phyloP scores from a whole-genome alignment of 2,888 invertebrate genomes.

The Hoplodrina ambigua region DNA sequence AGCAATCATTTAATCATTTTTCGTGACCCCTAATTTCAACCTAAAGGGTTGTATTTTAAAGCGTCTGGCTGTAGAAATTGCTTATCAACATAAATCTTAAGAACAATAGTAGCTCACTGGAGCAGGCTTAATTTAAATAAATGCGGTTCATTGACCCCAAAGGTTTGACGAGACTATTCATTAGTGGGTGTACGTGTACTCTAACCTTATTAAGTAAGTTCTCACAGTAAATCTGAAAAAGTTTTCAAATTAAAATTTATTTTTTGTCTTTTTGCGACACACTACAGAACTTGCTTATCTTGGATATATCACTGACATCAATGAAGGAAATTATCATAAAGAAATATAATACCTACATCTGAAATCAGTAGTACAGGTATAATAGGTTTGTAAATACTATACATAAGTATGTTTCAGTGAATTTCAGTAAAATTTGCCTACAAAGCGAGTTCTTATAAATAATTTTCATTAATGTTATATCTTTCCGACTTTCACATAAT shows the following conservation, averaged over 20 bases:
- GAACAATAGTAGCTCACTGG: slow-evolving; percentile 48
- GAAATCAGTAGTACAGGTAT: too few species aligned
- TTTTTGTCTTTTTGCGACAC: too few species aligned
- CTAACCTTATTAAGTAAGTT: neutral
- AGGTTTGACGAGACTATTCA: slow-evolving; percentile 46
- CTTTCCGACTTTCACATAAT: neutral
- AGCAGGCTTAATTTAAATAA: slow-evolving; percentile 58
- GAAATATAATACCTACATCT: too few species aligned
- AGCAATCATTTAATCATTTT: neutral
- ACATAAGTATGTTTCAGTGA: too few species aligned
- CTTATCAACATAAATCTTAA: slow-evolving; percentile 34
- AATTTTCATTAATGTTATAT: neutral
- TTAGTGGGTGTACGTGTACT: slow-evolving; percentile 9
- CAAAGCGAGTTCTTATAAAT: neutral
- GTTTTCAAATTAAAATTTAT: too few species aligned
- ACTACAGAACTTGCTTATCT: too few species aligned
- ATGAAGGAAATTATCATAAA: too few species aligned
- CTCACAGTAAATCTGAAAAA: too few species aligned
- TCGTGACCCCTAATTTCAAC: neutral
- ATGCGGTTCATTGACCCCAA: slow-evolving; percentile 52
- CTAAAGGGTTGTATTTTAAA: neutral
- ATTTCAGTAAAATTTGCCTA: too few species aligned
- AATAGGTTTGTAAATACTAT: too few species aligned
- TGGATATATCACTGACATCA: too few species aligned
- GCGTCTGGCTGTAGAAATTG: slow-evolving; percentile 16